Base-by-base conservation (phyloP, 2,888 invertebrate genomes). In the Galerucella pusilla region DNA sequence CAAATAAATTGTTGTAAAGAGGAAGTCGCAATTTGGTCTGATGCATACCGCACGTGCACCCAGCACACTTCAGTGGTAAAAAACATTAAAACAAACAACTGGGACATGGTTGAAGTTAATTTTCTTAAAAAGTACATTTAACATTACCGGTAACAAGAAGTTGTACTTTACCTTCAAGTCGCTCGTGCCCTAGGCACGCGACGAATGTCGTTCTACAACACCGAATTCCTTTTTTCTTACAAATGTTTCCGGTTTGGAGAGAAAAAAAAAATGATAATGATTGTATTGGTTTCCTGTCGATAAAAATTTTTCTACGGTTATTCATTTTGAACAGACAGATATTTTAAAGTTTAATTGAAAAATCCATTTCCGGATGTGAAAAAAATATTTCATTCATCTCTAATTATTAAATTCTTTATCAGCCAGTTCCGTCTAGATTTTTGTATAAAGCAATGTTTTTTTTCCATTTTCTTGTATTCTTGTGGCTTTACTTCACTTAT, bases 121-220 rank as follows among this genome's bases (percentile, higher is more conserved):
- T 63, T 63, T 35, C 35, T 42, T 42, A 25, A 35, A 61, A 61
- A 59, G 73, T 42, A 7, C 35, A 42, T 42, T 42, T 42, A 42
- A 42, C 78, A 81, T 79, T 80, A 81, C 81, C 81, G 80, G 80
- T 16, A 80, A 81, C 81, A 81, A 78, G 80, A 77, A 81, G 81
- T 79, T 78, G 71, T 79, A 81, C 81, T 81, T 81, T 77, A 79
- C 12, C 64, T 73, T 49, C 77, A 77, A 74, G 64, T 75, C 68
- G 71, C 77, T 77, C 79, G 79, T 79, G 80, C 73, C 73, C 72
- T 42, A 73, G 67, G 80, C 81, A 81, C 81, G 80, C 80, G 81
- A 78, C 79, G 75, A 78, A 78, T 78, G 79, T 11, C 75, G 72
- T 80, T 78, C 77, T 68, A 75, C 74, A 73, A 78, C 79, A 77